These are phyloP conservation scores for Lithophane leautieri DNA, from an alignment of 2,888 invertebrate species.

Conservation along the genomic window DNA sequence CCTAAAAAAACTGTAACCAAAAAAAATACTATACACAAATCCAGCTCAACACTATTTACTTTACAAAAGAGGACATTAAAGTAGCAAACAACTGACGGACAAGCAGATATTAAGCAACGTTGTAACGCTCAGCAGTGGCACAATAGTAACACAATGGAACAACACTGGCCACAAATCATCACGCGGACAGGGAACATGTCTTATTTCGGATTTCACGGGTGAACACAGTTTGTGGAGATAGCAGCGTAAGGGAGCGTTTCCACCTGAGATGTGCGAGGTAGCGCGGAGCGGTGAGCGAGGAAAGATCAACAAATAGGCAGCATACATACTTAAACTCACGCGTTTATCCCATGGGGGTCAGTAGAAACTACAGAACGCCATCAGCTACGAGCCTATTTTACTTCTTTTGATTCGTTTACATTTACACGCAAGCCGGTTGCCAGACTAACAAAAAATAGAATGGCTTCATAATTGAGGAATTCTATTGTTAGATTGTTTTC, in stretches of 20 bases:
- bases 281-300: background rate
- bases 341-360: too few species aligned
- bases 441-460: too few species aligned
- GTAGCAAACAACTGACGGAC: conserved; percentile 53
- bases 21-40: background rate
- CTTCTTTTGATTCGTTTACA: too few species aligned
- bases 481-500: too few species aligned
- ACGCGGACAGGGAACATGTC: conserved; percentile 61
- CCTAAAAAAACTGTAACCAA: background rate
- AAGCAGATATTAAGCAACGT: conserved; percentile 61
- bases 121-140: conserved; percentile 56
- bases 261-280: background rate
- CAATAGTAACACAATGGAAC: conserved; percentile 65
- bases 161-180: conserved; percentile 79
- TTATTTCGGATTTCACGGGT: conserved; percentile 75
- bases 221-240: conserved; percentile 13
- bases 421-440: too few species aligned
- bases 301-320: background rate
- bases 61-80: conserved; percentile 54
- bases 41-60: conserved; percentile 32
- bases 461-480: too few species aligned
- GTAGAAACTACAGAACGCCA: too few species aligned
- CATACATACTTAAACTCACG: too few species aligned
- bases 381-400: too few species aligned
- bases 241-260: background rate